Evolutionary conservation across 1,140 invertebrate species (phyloP).

Genomic region (Melitaea cinxia): DNA sequence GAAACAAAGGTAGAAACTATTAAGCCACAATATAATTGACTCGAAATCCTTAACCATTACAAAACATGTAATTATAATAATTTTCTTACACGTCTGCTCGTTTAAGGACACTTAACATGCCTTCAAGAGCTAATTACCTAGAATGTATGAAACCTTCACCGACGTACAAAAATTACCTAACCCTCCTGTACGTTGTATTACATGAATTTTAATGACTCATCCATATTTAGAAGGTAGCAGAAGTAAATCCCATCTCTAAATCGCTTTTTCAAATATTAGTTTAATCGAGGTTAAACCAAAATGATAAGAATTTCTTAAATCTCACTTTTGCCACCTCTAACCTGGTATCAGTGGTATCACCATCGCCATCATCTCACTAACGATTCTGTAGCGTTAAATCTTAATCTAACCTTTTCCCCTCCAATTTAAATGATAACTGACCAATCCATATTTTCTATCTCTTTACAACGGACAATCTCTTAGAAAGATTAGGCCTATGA

Average conservation of each 20-base stretch:
- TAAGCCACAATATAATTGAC: slow-evolving; percentile 9
- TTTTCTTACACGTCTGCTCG: neutral
- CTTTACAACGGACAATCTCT: too few species aligned
- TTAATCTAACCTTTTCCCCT: too few species aligned
- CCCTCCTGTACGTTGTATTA: neutral
- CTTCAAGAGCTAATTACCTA: neutral
- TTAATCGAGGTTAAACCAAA: too few species aligned
- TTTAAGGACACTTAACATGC: neutral
- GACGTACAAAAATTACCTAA: neutral
- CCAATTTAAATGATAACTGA: too few species aligned
- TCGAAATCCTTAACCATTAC: neutral
- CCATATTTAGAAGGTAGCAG: neutral
- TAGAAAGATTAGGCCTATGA: too few species aligned
- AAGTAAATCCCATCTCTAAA: neutral
- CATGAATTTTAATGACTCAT: neutral
- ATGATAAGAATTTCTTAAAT: too few species aligned
- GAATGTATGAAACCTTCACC: slow-evolving; percentile 6
- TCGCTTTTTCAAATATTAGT: too few species aligned
- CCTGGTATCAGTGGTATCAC: too few species aligned
- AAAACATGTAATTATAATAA: neutral
- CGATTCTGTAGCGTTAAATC: too few species aligned
- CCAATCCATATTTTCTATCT: too few species aligned
- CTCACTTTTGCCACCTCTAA: too few species aligned
- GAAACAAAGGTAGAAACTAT: neutral
- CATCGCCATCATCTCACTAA: too few species aligned